These are phyloP conservation scores for Ophion ventricosus DNA, from an alignment of 2,888 invertebrate species.

Conservation along the genomic window DNA sequence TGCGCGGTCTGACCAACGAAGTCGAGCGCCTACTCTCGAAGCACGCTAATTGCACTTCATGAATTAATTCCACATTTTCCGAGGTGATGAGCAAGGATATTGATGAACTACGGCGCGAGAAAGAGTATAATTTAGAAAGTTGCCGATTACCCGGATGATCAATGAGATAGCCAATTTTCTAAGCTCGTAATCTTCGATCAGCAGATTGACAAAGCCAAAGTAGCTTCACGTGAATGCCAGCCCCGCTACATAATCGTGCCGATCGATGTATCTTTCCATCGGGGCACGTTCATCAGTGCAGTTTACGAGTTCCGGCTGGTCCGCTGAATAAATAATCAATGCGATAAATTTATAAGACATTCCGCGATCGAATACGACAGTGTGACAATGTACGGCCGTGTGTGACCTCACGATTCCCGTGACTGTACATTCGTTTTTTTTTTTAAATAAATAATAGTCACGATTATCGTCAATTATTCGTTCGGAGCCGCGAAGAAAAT, in stretches of 20 bases:
- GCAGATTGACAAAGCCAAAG: conserved; percentile 13
- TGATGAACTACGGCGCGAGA: conserved; percentile 25
- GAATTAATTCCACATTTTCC: conserved; percentile 35
- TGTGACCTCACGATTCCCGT: background rate
- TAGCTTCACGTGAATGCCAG: conserved; percentile 13
- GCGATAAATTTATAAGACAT: background rate
- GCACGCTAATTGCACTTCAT: conserved; percentile 16
- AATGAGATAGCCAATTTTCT: conserved; percentile 37
- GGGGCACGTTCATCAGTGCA: conserved; percentile 12
- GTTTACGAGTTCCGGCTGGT: conserved; percentile 41
- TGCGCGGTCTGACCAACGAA: background rate
- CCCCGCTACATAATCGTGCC: background rate
- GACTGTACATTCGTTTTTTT: background rate
- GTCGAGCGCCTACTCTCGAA: background rate
- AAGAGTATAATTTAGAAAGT: conserved; percentile 49
- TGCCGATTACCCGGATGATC: conserved; percentile 17
- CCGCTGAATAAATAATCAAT: conserved; percentile 31
- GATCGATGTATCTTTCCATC: conserved; percentile 14
- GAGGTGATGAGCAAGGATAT: conserved; percentile 39
- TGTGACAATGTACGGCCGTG: background rate
- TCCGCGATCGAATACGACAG: background rate
- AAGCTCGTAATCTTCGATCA: conserved; percentile 35
- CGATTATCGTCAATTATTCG: background rate
- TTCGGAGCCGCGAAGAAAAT: background rate
- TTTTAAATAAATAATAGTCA: background rate